Evolutionary conservation across 2,113 vertebrate genomes (phyloP), one percentile per base, ranked within the genome.

Genomic region (Ailuropoda melanoleuca): DNA sequence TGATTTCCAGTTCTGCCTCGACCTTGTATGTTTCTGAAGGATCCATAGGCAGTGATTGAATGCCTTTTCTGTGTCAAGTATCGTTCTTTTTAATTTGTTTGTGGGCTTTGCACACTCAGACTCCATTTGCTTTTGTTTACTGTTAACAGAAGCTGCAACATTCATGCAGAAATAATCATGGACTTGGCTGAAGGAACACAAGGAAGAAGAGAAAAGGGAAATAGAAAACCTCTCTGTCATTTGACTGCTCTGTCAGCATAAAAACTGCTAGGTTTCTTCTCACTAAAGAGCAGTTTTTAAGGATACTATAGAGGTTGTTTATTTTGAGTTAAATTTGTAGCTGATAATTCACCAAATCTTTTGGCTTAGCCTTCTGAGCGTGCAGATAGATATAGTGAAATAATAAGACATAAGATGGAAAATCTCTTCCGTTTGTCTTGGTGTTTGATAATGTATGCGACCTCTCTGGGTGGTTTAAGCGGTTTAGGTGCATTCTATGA

Each of bases 381-480:
- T 95, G 89, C 13, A 72, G 68, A 89, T 58, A 98, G 55, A 60
- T 85, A 43, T 2, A 92, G 88, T 96, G 97, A 96, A 97, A 96
- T 97, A 98, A 97, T 98, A 97, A 98, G 98, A 98, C 94, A 91
- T 97, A 98, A 98, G 98, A 97, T 92, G 97, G 98, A 98, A 98
- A 98, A 98, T 98, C 98, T 86, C 98, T 98, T 97, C 97, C 97
- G 88, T 98, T 98, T 96, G 80, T 97, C 88, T 97, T 97, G 88
- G 94, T 60, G 58, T 75, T 91, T 97, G 74, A 78, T 99, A 98
- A 99, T 99, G 97, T 99, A 99, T 99, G 98, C 99, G 88, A 98
- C 99, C 99, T 99, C 98, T 99, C 99, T 99, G 99, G 99, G 99
- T 99, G 99, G 99, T 98, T 99, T 99, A 99, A 99, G 98, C 98